Evolutionary conservation across 2,113 vertebrate species (phyloP), one percentile per base, ranked within the genome.

Genomic region (Nerophis lumbriciformis): DNA sequence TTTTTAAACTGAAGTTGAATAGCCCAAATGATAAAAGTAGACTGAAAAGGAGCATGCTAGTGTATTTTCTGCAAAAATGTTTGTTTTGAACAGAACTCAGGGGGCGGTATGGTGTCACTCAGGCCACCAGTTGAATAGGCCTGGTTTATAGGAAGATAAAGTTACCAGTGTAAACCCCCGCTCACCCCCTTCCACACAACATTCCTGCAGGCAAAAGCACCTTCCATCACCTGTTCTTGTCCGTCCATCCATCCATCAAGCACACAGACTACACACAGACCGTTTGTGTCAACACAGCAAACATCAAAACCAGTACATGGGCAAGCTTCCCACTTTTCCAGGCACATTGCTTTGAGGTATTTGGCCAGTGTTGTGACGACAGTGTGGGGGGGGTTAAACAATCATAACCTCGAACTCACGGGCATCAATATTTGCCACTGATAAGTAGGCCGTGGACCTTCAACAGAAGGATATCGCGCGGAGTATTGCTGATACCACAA

Each of bases 151-250:
- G n/a, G 19, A 69, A 69, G 75, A 71, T 81, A 39, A 59, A 74
- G 72, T 88, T 86, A 76, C 82, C 59, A 64, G 50, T 44, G 61
- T 51, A 62, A 62, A 77, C 63, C 60, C 48, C 19, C 69, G 68
- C 70, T 52, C 48, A 56, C 67, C 54, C 72, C 68, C 57, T 68
- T 63, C 39, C 37, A 59, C 4, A n/a, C 51, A 15, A 63, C 75
- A 85, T 81, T 81, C 64, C 75, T 64, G 42, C 11, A 44, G 42
- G 48, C 55, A 48, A 19, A 59, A 65, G 28, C 11, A 5, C 61
- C 3, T 39, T 61, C 64, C 36, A 13, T 85, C 88, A 90, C 78
- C 88, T 90, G 88, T 71, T 88, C 44, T 10, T 39, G 38, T 73
- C 73, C 4, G 28, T 28, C 28, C 28, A 28, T 28, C 19, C 8